Conservation (phyloP, 2,113 vertebrate genomes). For the Eurystomus gularis region DNA sequence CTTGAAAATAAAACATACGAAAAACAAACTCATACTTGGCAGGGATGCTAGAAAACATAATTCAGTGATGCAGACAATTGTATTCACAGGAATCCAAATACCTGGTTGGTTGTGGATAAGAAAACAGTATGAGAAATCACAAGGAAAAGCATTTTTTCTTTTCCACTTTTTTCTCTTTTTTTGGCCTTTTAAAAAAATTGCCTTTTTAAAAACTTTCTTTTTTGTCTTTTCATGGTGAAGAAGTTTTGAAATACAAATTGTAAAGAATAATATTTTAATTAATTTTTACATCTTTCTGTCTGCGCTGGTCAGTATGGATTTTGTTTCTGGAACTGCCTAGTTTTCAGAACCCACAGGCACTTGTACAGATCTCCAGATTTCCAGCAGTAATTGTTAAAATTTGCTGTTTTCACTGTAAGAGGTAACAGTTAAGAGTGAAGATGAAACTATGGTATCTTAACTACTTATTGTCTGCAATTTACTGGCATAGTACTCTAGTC, state of each 20-base stretch:
- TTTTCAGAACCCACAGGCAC: background rate
- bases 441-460: background rate
- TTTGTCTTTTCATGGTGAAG: background rate
- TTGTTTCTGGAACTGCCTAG: background rate
- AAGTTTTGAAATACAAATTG: background rate
- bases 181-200: too few relatives aligned
- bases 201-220: too few relatives aligned
- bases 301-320: background rate
- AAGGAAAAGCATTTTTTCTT: background rate
- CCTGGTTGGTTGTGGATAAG: background rate
- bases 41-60: background rate
- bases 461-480: background rate
- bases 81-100: background rate
- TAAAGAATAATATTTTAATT: background rate
- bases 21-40: conserved; percentile 25
- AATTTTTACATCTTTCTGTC: background rate
- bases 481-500: background rate
- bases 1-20: background rate
- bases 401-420: background rate
- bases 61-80: background rate
- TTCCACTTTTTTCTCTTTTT: fast-evolving
- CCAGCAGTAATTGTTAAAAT: background rate
- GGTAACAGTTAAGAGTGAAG: background rate
- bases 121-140: background rate
- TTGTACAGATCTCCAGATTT: background rate